Evolutionary conservation across 2,797 vertebrate species (phyloP).

Genomic region (Hoplostethus mediterraneus): DNA sequence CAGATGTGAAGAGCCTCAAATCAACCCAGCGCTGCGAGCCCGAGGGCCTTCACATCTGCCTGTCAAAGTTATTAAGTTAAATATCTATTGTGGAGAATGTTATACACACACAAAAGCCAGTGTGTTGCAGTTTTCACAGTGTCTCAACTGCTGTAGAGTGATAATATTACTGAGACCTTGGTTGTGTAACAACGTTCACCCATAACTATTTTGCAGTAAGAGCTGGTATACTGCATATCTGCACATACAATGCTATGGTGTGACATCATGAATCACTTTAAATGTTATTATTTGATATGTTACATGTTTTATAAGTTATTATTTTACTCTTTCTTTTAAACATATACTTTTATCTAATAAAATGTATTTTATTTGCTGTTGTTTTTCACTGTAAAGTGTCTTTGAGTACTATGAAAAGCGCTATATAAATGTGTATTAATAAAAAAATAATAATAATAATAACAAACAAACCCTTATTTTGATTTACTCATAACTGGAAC

Average conservation of each 20-base stretch:
- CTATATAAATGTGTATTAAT: too few relatives aligned
- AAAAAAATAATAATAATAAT: too few relatives aligned
- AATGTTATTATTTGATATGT: too few relatives aligned
- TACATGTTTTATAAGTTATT: too few relatives aligned
- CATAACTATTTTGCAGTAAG: too few relatives aligned
- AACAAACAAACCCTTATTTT: neutral
- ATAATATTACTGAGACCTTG: neutral
- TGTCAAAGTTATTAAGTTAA: neutral
- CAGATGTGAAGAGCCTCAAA: constrained; percentile 20
- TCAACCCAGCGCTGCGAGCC: constrained; percentile 7
- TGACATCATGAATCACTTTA: too few relatives aligned
- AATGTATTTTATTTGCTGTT: too few relatives aligned
- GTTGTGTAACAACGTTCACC: neutral
- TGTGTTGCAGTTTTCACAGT: neutral
- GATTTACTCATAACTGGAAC: too few relatives aligned
- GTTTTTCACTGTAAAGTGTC: too few relatives aligned
- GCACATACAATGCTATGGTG: neutral
- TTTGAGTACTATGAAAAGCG: too few relatives aligned
- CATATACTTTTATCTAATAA: too few relatives aligned
- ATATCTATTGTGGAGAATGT: neutral
- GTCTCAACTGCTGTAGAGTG: neutral
- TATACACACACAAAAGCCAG: neutral
- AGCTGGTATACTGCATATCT: neutral
- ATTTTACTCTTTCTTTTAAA: too few relatives aligned
- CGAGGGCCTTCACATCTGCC: neutral